Base-by-base conservation (phyloP, 1,140 invertebrate species). In the Semibalanus balanoides region DNA sequence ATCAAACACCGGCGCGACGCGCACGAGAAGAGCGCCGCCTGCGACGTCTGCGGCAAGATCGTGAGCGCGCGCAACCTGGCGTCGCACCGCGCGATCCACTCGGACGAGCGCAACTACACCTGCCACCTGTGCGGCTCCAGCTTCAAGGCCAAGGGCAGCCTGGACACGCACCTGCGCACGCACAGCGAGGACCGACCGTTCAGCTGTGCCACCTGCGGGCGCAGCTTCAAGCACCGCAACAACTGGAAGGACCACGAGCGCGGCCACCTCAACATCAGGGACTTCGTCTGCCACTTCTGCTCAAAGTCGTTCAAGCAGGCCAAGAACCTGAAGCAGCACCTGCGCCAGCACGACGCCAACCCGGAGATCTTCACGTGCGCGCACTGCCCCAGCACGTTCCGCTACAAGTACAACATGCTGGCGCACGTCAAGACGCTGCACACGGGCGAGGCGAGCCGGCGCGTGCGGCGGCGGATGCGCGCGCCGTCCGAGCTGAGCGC, bases 101-200 rank as follows among this genome's bases (percentile, higher is more conserved):
- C 70, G 70, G 70, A 72, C 70, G 70, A 72, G 29, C 70, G 70
- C 70, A 72, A 72, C 70, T 72, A 72, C 19, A 72, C 70, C 3
- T 72, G 70, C 29, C 70, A 72, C 29, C 70, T 72, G 70, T 72
- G 70, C 70, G 70, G 70, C 70, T 28, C 70, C 70, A 72, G 70
- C 29, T 72, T 72, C 72, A 78, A 78, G 69, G 78, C 78, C 43
- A 83, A 83, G 79, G 81, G 82, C 43, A 82, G 82, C 29, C 79
- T 83, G 64, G 82, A 82, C 74, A 82, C 82, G 69, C 82, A 83
- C 74, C 79, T 83, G 78, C 82, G 82, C 31, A 83, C 82, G 64
- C 82, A 83, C 74, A 83, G 82, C n/a, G 81, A 81, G 25, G 77
- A 80, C 64, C 80, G 79, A 69, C 80, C 81, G 27, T 82, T 78